Percentiles rank a stretch among this genome's conserved stretches.
Evolutionary conservation across 2,113 vertebrate species (phyloP).

Genomic region (Nyctibius bracteatus): DNA sequence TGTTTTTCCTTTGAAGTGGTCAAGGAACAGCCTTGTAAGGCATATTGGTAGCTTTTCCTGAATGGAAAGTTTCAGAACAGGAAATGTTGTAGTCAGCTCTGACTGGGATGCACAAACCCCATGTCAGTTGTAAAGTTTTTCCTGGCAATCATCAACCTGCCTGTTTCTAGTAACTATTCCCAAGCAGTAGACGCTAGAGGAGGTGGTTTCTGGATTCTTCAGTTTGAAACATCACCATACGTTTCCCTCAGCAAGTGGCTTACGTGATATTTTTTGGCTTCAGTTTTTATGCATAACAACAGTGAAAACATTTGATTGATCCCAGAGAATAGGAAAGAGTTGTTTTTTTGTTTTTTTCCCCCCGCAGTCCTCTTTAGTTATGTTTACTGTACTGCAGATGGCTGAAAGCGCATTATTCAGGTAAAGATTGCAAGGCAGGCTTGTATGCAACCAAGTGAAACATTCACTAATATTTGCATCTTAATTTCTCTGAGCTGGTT

Average conservation of each 20-base stretch:
- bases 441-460: not conserved
- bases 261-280: not conserved
- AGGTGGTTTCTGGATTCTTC: not conserved
- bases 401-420: not conserved
- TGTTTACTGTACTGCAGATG: not conserved
- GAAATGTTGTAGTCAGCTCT: not conserved
- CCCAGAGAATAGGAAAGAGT: not conserved
- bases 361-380: not conserved
- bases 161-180: not conserved
- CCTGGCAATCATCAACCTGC: not conserved
- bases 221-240: not conserved
- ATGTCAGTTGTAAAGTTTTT: not conserved
- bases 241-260: not conserved
- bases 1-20: not conserved
- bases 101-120: not conserved
- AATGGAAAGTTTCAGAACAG: not conserved
- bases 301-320: not conserved
- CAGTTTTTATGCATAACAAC: not conserved
- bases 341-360: not conserved
- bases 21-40: not conserved
- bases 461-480: not conserved
- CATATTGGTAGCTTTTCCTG: not conserved
- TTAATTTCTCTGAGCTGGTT: not conserved
- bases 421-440: not conserved
- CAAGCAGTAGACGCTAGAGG: not conserved